phyloP scores from a whole-genome alignment of 2,113 vertebrate genomes.

The Zootoca vivipara region DNA sequence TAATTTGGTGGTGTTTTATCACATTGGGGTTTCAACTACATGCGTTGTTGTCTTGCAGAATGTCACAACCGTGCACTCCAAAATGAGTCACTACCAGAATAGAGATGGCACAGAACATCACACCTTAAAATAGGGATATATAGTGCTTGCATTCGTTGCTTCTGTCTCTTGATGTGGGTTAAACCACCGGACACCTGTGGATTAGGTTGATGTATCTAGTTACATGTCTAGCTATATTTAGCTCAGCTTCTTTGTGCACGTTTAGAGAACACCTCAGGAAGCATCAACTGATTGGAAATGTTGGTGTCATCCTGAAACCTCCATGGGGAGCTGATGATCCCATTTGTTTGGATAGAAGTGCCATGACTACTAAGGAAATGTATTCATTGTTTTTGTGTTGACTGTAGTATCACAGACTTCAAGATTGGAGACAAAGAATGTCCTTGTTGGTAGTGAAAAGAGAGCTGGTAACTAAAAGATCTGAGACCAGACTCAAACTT shows the following conservation, averaged over 20 bases:
- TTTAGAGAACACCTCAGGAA: conserved; percentile 96
- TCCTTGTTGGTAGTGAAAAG: conserved; percentile 87
- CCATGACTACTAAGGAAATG: conserved; percentile 95
- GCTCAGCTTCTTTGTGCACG: conserved; percentile 87
- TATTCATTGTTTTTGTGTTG: conserved; percentile 94
- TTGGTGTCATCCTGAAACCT: conserved; percentile 92
- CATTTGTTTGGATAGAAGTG: conserved; percentile 95
- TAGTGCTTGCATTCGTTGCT: neutral
- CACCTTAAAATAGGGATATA: neutral
- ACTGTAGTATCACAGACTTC: conserved; percentile 95
- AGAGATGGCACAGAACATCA: neutral
- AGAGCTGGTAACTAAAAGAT: conserved; percentile 94
- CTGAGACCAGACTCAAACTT: conserved; percentile 94
- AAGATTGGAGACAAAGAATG: conserved; percentile 95
- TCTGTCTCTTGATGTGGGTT: neutral
- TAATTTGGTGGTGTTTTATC: neutral
- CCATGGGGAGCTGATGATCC: conserved; percentile 94
- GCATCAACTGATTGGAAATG: conserved; percentile 95
- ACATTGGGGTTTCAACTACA: too few relatives aligned
- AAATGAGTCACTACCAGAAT: neutral
- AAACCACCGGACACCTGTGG: neutral
- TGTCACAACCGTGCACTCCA: neutral
- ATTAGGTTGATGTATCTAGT: neutral
- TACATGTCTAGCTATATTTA: conserved; percentile 49
- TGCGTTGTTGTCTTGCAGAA: neutral